phyloP scores from a whole-genome alignment of 2,888 invertebrate genomes.

The Heteropelma amictum region DNA sequence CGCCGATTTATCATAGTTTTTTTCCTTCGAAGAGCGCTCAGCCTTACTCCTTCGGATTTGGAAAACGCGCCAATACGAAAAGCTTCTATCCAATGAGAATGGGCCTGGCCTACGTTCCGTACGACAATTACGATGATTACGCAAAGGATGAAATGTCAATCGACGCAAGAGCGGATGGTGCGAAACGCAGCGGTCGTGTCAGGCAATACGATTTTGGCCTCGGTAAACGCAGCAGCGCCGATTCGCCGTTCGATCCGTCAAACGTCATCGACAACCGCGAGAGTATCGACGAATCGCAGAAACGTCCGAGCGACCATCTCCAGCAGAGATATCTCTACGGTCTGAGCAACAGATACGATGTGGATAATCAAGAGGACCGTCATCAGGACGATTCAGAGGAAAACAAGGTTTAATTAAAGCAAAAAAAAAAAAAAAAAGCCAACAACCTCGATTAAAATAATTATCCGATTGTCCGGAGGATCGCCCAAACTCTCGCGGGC shows the following conservation, averaged over 20 bases:
- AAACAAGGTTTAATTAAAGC: neutral
- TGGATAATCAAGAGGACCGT: conserved; percentile 58
- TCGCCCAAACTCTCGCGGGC: too few relatives aligned
- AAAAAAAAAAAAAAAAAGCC: neutral
- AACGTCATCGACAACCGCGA: conserved; percentile 31
- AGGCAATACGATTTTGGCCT: conserved; percentile 80
- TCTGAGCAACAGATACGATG: conserved; percentile 65
- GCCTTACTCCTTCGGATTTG: conserved; percentile 86
- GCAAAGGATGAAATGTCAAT: conserved; percentile 21
- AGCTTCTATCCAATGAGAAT: conserved; percentile 68
- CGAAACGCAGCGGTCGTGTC: conserved; percentile 49
- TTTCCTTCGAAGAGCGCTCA: conserved; percentile 79
- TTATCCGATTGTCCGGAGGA: conserved; percentile 1
- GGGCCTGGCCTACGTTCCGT: conserved; percentile 60
- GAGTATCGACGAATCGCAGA: conserved; percentile 15
- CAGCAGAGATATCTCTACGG: conserved; percentile 65
- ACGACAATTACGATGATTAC: conserved; percentile 64
- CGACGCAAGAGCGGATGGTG: neutral
- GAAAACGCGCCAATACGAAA: conserved; percentile 79
- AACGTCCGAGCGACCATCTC: conserved; percentile 7
- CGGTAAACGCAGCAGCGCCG: conserved; percentile 80
- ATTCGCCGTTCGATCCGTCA: conserved; percentile 22
- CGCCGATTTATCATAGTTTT: too few relatives aligned
- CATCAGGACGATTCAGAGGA: conserved; percentile 40
- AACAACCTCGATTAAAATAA: too few relatives aligned